These are phyloP conservation scores for Labeo catla DNA, from an alignment of 2,113 vertebrate genomes.

Conservation along the genomic window DNA sequence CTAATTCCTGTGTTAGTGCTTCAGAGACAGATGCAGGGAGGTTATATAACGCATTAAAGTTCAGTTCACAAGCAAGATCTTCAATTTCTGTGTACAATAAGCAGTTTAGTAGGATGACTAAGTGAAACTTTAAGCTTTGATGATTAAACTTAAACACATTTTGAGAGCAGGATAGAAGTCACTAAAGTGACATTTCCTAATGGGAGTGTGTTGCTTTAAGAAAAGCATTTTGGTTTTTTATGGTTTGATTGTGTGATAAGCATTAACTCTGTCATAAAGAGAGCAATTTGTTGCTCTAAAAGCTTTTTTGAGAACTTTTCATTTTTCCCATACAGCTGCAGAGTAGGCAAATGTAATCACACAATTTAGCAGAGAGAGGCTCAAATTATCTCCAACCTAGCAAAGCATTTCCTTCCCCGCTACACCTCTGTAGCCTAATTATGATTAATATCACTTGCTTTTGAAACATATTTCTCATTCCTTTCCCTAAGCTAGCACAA, in stretches of 20 bases:
- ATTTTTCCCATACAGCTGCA: not conserved
- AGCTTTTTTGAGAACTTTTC: constrained; percentile 20
- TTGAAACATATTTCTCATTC: constrained; percentile 33
- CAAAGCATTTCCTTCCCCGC: constrained; percentile 20
- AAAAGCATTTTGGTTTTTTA: not conserved
- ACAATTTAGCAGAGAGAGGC: not conserved
- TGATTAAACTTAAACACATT: not conserved
- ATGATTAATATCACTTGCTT: constrained; percentile 38
- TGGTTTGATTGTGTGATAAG: not conserved
- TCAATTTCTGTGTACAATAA: not conserved
- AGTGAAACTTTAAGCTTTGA: not conserved
- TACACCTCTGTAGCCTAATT: not conserved
- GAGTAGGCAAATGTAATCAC: not conserved
- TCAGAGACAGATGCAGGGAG: constrained; percentile 32
- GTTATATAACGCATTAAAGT: constrained; percentile 38
- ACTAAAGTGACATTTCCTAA: not conserved
- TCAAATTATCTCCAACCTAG: constrained; percentile 26
- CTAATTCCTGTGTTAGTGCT: constrained; percentile 45
- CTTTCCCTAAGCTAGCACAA: not conserved
- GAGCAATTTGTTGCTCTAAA: not conserved
- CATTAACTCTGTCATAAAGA: not conserved
- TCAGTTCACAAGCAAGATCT: constrained; percentile 4
- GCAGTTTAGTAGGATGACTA: not conserved
- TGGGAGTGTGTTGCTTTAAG: not conserved
- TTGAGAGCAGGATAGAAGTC: not conserved